Evolutionary conservation across 2,888 invertebrate genomes (phyloP).

Genomic region (Lasioglossum marginatum): DNA sequence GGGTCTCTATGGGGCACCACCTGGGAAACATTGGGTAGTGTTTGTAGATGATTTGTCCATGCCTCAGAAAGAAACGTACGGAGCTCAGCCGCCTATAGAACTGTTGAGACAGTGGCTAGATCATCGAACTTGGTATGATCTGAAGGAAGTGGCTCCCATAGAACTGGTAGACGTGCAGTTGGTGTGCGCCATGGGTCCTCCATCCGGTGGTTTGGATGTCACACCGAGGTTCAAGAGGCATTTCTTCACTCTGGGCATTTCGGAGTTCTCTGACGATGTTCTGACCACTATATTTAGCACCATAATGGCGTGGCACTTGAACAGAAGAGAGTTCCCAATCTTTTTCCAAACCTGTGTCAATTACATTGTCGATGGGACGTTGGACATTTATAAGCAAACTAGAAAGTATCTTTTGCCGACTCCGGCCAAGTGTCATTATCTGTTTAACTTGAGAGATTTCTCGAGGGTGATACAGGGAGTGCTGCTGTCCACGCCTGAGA

Average conservation of each 20-base stretch:
- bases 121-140: slow-evolving; percentile 95
- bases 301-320: slow-evolving; percentile 97
- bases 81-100: slow-evolving; percentile 98
- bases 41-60: slow-evolving; percentile 98
- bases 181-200: slow-evolving; percentile 95
- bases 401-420: slow-evolving; percentile 93
- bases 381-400: slow-evolving; percentile 94
- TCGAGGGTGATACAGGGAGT: slow-evolving; percentile 97
- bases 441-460: slow-evolving; percentile 97
- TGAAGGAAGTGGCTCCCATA: slow-evolving; percentile 91
- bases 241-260: slow-evolving; percentile 93
- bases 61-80: slow-evolving; percentile 95
- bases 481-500: slow-evolving; percentile 94
- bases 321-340: slow-evolving; percentile 95
- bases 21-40: slow-evolving; percentile 91
- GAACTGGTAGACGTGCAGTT: slow-evolving; percentile 94
- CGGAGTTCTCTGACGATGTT: slow-evolving; percentile 94
- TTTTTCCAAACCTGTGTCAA: slow-evolving; percentile 95
- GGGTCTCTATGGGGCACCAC: slow-evolving; percentile 86
- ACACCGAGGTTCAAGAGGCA: slow-evolving; percentile 93
- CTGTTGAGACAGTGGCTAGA: slow-evolving; percentile 96
- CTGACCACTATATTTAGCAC: slow-evolving; percentile 93
- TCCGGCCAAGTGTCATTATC: slow-evolving; percentile 96
- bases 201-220: slow-evolving; percentile 92
- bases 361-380: slow-evolving; percentile 93